phyloP scores from a whole-genome alignment of 2,797 vertebrate genomes.

The Sebastes hubbsi region DNA sequence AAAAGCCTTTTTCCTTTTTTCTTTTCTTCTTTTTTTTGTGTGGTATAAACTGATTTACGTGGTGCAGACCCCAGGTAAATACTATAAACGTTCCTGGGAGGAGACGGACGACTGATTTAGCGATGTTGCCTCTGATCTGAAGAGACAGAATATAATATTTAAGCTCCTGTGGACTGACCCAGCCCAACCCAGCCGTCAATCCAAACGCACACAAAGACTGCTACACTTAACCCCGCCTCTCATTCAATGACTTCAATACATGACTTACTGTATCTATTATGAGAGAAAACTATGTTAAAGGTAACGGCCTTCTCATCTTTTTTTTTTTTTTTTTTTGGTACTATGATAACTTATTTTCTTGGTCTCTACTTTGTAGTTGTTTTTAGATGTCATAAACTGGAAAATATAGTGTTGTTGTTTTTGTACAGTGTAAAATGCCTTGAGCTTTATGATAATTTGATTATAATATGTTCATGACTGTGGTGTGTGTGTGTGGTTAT shows the following conservation, averaged over 20 bases:
- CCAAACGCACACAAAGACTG: conserved; percentile 33
- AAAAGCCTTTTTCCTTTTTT: not conserved
- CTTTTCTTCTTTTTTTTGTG: not conserved
- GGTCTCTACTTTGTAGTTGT: conserved; percentile 55
- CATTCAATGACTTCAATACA: conserved; percentile 11
- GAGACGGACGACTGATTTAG: conserved; percentile 29
- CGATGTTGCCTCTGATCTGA: conserved; percentile 47
- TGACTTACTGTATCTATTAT: conserved; percentile 34
- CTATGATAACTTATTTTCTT: conserved; percentile 80
- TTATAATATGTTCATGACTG: conserved; percentile 4
- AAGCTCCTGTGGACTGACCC: conserved; percentile 40
- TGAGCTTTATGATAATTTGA: conserved; percentile 36
- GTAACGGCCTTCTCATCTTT: conserved; percentile 44
- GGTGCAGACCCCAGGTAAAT: conserved; percentile 15
- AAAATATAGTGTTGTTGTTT: conserved; percentile 64
- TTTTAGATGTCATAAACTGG: conserved; percentile 76
- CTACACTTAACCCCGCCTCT: conserved; percentile 10
- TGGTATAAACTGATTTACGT: conserved; percentile 19
- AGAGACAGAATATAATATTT: conserved; percentile 47
- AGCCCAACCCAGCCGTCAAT: conserved; percentile 28
- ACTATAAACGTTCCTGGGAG: not conserved
- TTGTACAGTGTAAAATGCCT: conserved; percentile 62
- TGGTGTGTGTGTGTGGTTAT: conserved; percentile 1
- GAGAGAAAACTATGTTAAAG: conserved; percentile 31
- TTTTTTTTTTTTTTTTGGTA: conserved; percentile 54